Evolutionary conservation across 2,113 vertebrate species (phyloP).

Genomic region (Bos javanicus): DNA sequence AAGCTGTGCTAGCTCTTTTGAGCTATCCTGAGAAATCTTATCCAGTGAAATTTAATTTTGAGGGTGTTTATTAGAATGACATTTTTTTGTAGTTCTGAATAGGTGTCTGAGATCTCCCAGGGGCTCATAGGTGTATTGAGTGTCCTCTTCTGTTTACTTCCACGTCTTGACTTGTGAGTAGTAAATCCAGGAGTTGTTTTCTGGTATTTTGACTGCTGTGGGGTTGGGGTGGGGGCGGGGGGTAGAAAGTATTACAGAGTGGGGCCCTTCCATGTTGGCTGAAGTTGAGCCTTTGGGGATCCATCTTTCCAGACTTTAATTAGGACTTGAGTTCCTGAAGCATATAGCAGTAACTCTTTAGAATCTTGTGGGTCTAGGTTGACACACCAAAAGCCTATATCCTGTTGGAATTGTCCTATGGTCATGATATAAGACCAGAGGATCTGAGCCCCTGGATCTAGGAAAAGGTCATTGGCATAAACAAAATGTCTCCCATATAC

Average conservation of each 20-base stretch:
- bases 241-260: not conserved
- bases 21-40: not conserved
- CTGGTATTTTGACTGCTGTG: not conserved
- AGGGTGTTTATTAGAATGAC: not conserved
- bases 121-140: not conserved
- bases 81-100: not conserved
- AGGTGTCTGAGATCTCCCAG: not conserved
- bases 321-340: not conserved
- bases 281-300: not conserved
- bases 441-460: not conserved
- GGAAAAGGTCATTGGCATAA: not conserved
- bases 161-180: fast-evolving
- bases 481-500: not conserved
- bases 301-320: not conserved
- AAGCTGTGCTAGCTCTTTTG: not conserved
- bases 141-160: not conserved
- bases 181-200: not conserved
- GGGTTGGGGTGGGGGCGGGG: fast-evolving
- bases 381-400: not conserved
- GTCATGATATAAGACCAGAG: not conserved
- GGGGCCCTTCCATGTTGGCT: not conserved
- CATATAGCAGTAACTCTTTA: not conserved
- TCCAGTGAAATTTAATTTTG: not conserved
- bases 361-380: not conserved
- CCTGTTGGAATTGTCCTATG: not conserved